Evolutionary conservation across 1,140 invertebrate species (phyloP), one percentile per base, ranked within the genome.

Genomic region (Platorchestia sp.): DNA sequence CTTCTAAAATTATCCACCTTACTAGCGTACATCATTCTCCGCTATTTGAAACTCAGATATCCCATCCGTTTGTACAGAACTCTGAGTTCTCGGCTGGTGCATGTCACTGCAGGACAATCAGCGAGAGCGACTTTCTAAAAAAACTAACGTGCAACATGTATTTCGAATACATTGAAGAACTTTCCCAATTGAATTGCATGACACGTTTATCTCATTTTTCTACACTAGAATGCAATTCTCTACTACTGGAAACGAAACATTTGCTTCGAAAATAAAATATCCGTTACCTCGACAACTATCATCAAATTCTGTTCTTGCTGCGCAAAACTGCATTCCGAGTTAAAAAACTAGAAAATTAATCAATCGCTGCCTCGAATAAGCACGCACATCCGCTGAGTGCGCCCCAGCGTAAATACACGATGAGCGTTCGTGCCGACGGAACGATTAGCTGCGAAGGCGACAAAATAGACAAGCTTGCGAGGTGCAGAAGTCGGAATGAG

Each of bases 401-500:
- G 59, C 1, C 14, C 27, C 14, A 75, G 27, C 6, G 47, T 51
- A 51, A 6, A 6, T 19, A 19, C 6, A 51, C 47, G 47, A 7
- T 51, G 6, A 19, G 6, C 10, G 14, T 27, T 1, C 7, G 59
- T 75, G 59, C 36, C 59, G 59, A 75, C 87, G 5, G 19, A 45
- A 47, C 91, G 43, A 93, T 93, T 45, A 93, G 91, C 45, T 6
- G n/a, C 14, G 7, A 45, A 40, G 91, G 91, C 91, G 91, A 93
- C 91, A 93, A 93, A 93, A 93, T 40, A 45, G 43, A 42, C 43
- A 89, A 89, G 87, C 41, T 89, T 44, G 43, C 42, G 59, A 75
- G 59, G 87, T 89, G 87, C 87, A 42, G 87, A 89, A 89, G 87
- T 93, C 44, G 43, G 44, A 93, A 45, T 45, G 91, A 93, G 91